Evolutionary conservation across 2,888 invertebrate species (phyloP).

Genomic region (Hyppa rectilinea): DNA sequence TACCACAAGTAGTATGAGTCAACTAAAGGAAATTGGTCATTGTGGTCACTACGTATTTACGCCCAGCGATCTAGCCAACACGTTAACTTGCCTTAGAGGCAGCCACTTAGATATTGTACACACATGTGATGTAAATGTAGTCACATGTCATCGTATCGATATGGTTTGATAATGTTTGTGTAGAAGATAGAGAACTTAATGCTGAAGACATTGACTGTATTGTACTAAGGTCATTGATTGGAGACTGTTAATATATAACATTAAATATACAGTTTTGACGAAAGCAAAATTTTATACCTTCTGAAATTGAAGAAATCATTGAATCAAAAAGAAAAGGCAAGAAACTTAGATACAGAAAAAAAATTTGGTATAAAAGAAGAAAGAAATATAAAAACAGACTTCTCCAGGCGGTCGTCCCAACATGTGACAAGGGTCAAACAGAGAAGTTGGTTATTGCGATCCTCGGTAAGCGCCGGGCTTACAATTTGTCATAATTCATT

Average conservation of each 20-base stretch:
- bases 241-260: background rate
- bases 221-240: background rate
- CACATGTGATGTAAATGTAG: conserved; percentile 35
- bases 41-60: conserved; percentile 62
- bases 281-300: background rate
- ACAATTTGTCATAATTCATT: conserved; percentile 59
- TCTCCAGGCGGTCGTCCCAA: conserved; percentile 27
- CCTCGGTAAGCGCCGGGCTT: conserved; percentile 35
- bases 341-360: background rate
- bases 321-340: conserved; percentile 15
- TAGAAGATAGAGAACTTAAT: background rate
- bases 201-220: background rate
- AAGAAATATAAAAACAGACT: conserved; percentile 29
- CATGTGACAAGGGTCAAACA: conserved; percentile 55
- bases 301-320: background rate
- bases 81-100: conserved; percentile 55
- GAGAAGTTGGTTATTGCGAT: conserved; percentile 51
- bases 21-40: conserved; percentile 64
- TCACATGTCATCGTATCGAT: conserved; percentile 15
- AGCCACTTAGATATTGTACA: conserved; percentile 53
- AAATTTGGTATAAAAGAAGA: conserved; percentile 9
- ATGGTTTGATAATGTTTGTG: background rate
- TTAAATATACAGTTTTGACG: background rate
- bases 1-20: conserved; percentile 58
- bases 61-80: conserved; percentile 56